These are phyloP conservation scores for Papilio glaucus DNA, from an alignment of 1,140 invertebrate genomes.

Conservation along the genomic window DNA sequence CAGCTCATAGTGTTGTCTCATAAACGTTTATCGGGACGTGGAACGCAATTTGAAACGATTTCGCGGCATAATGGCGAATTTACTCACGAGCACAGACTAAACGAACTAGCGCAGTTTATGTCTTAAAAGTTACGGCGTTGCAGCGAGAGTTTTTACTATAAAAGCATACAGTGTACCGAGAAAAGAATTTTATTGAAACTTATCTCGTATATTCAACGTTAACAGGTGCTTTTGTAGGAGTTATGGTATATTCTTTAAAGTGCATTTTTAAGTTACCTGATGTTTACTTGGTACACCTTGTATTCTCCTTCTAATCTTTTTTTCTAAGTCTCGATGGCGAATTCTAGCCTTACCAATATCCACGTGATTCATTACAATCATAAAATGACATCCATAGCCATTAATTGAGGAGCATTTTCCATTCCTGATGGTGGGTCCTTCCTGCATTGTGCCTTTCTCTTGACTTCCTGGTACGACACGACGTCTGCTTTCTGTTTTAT, in stretches of 20 bases:
- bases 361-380: too few relatives aligned
- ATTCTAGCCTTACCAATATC: too few relatives aligned
- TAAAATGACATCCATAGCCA: too few relatives aligned
- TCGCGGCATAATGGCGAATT: conserved; percentile 41
- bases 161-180: conserved; percentile 9
- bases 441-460: too few relatives aligned
- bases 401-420: too few relatives aligned
- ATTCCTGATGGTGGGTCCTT: too few relatives aligned
- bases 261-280: conserved; percentile 11
- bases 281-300: not conserved
- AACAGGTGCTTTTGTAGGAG: conserved; percentile 13
- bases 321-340: not conserved
- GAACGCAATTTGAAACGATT: conserved; percentile 51
- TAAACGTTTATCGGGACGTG: conserved; percentile 51
- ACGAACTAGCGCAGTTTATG: conserved; percentile 36
- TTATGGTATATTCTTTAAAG: conserved; percentile 3
- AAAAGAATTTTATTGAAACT: conserved; percentile 31
- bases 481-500: too few relatives aligned
- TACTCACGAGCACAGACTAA: conserved; percentile 35
- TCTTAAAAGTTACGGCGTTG: conserved; percentile 32
- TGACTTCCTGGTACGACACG: too few relatives aligned
- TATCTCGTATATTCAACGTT: conserved; percentile 28
- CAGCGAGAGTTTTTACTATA: conserved; percentile 30
- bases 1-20: conserved; percentile 43
- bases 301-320: not conserved